These are phyloP conservation scores for Syndactyla subalaris DNA, from an alignment of 2,797 vertebrate genomes.

Conservation along the genomic window DNA sequence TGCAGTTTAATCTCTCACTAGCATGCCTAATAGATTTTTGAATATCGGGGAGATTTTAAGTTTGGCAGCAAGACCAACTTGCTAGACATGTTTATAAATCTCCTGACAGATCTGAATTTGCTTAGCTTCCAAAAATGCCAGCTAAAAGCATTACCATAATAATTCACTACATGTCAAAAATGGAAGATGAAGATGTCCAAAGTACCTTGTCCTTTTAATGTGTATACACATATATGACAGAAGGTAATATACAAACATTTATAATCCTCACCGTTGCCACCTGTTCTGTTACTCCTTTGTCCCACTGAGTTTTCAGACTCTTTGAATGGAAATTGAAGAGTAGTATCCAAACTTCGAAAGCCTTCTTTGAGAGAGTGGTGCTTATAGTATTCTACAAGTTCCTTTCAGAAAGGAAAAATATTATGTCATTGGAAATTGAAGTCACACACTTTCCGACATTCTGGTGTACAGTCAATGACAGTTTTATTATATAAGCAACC, in stretches of 20 bases:
- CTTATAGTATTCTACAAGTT: constrained; percentile 95
- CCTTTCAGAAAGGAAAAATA: constrained; percentile 74
- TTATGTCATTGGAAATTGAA: not conserved
- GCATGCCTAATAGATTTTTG: constrained; percentile 37
- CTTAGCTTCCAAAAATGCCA: constrained; percentile 43
- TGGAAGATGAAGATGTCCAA: constrained; percentile 32
- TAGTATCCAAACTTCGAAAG: constrained; percentile 94
- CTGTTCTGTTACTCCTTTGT: constrained; percentile 79
- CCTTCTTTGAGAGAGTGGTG: constrained; percentile 96
- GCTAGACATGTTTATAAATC: constrained; percentile 50
- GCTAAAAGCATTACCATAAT: constrained; percentile 35
- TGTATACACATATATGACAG: not conserved
- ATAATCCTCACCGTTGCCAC: constrained; percentile 86
- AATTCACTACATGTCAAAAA: constrained; percentile 53
- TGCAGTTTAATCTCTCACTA: constrained; percentile 36
- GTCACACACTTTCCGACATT: not conserved
- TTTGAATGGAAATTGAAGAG: constrained; percentile 91
- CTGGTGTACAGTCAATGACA: not conserved
- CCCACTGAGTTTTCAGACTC: constrained; percentile 84
- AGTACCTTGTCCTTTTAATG: not conserved
- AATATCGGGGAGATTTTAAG: constrained; percentile 48
- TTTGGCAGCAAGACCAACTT: constrained; percentile 56
- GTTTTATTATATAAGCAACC: not conserved
- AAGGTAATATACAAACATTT: not conserved
- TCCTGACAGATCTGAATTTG: constrained; percentile 49